Conservation (phyloP, 1,140 invertebrate species). For the Phymastichus coffea region DNA sequence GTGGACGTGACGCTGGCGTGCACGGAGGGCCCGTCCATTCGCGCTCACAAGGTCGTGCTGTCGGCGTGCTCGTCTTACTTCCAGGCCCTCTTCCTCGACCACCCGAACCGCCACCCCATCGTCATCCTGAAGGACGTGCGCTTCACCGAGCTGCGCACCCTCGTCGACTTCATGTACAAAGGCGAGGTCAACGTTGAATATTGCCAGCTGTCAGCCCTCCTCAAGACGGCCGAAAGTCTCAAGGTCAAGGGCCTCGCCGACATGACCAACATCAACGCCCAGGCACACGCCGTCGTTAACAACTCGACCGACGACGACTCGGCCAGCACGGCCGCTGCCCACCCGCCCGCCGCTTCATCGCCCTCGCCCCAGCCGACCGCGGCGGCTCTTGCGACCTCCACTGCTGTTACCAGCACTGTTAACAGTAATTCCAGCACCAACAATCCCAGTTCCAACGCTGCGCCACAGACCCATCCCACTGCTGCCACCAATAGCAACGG, state of each 20-base stretch:
- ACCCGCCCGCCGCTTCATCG: neutral
- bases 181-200: constrained; percentile 93
- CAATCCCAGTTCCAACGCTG: neutral
- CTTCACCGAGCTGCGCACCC: constrained; percentile 83
- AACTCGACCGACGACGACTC: constrained; percentile 11
- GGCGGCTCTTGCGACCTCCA: neutral
- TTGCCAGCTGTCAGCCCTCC: constrained; percentile 83
- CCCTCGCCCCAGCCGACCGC: constrained; percentile 5
- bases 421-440: neutral
- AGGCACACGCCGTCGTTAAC: constrained; percentile 44
- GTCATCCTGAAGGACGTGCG: constrained; percentile 92
- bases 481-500: neutral
- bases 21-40: constrained; percentile 88
- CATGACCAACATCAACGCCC: constrained; percentile 76
- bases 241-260: constrained; percentile 89
- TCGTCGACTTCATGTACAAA: constrained; percentile 96
- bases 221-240: constrained; percentile 90
- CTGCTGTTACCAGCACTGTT: neutral
- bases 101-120: constrained; percentile 88
- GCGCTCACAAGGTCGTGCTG: constrained; percentile 92
- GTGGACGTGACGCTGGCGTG: constrained; percentile 94
- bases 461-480: neutral
- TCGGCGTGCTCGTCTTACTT: constrained; percentile 95
- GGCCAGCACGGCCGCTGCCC: neutral
- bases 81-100: constrained; percentile 84